phyloP scores from a whole-genome alignment of 2,113 vertebrate species.

The Aegotheles bennettii region DNA sequence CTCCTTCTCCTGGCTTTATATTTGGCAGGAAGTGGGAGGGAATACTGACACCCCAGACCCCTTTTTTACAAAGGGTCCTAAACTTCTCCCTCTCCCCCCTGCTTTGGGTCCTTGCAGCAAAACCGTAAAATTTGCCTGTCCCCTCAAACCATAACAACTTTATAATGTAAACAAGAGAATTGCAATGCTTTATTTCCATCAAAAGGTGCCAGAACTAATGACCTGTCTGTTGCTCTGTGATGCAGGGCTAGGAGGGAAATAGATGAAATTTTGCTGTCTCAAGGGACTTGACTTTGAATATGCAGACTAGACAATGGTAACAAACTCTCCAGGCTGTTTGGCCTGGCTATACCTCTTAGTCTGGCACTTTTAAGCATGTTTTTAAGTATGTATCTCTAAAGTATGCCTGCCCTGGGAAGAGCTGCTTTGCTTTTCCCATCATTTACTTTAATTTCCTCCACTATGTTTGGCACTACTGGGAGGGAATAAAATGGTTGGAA shows the following conservation, averaged over 20 bases:
- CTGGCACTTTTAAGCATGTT: not conserved
- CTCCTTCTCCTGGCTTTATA: no score
- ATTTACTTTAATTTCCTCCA: not conserved
- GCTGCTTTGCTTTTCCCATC: not conserved
- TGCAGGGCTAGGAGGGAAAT: not conserved
- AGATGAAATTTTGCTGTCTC: not conserved
- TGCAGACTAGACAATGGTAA: not conserved
- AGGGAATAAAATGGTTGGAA: not conserved
- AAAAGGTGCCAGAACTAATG: not conserved
- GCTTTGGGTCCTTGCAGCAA: no score
- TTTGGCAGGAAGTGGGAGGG: no score
- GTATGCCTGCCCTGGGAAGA: not conserved
- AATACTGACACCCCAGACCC: no score
- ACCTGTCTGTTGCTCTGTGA: not conserved
- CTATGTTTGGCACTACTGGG: not conserved
- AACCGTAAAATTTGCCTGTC: no score
- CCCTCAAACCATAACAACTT: no score
- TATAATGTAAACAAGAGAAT: not conserved
- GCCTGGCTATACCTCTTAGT: not conserved
- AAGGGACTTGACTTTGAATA: not conserved
- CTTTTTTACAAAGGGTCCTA: no score
- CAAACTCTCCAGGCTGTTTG: not conserved
- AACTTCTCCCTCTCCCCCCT: no score
- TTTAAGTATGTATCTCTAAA: not conserved
- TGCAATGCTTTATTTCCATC: not conserved